Evolutionary conservation across 1,140 invertebrate species (phyloP).

Genomic region (Drosophila equinoxialis): DNA sequence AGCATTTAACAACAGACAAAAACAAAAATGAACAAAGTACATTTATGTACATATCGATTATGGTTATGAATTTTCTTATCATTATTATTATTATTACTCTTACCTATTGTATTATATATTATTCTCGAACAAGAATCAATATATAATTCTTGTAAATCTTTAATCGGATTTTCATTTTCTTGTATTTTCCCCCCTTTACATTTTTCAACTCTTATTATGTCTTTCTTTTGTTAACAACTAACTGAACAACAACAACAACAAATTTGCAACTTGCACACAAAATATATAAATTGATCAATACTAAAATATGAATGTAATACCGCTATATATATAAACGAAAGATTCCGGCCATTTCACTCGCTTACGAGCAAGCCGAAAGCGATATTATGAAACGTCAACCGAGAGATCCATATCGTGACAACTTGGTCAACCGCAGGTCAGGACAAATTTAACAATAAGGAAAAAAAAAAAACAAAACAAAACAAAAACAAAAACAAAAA

Average conservation of each 20-base stretch:
- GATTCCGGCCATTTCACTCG: constrained; percentile 99
- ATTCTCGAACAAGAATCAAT: constrained; percentile 43
- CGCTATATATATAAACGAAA: constrained; percentile 83
- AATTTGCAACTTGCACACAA: constrained; percentile 58
- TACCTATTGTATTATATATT: constrained; percentile 43
- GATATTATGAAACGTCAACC: constrained; percentile 99
- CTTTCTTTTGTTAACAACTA: constrained; percentile 70
- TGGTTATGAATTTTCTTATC: constrained; percentile 15
- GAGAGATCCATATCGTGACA: constrained; percentile 97
- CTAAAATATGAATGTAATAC: constrained; percentile 54
- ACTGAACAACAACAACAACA: constrained; percentile 22
- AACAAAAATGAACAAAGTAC: constrained; percentile 12
- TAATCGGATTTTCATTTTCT: constrained; percentile 70
- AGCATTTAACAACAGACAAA: constrained; percentile 59
- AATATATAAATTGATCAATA: constrained; percentile 29
- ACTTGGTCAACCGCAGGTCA: constrained; percentile 98
- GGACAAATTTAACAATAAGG: constrained; percentile 73
- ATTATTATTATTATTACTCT: constrained; percentile 40
- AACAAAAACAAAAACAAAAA: constrained; percentile 47
- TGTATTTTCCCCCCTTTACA: constrained; percentile 70
- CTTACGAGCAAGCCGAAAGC: constrained; percentile 99
- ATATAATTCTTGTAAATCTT: constrained; percentile 57
- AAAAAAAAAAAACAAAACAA: constrained; percentile 42
- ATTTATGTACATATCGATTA: background rate
- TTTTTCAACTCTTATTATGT: constrained; percentile 74